These are phyloP conservation scores for Drosophila ambigua DNA, from an alignment of 1,140 invertebrate species.

Conservation along the genomic window DNA sequence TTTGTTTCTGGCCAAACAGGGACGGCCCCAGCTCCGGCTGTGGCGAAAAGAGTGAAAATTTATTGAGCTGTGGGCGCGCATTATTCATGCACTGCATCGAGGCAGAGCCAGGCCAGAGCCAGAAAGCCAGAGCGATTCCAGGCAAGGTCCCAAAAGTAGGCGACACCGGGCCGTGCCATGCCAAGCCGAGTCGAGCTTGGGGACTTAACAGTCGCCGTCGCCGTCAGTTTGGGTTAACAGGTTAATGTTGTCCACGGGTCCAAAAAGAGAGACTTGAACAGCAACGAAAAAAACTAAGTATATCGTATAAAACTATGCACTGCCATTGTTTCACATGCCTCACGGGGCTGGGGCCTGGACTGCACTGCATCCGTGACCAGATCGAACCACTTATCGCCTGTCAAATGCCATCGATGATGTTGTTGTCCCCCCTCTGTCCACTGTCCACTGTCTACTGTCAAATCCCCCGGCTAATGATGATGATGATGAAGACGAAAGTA, in stretches of 20 bases:
- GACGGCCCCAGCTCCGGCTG: constrained; percentile 48
- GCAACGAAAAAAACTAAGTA: constrained; percentile 7
- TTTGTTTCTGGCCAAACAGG: constrained; percentile 27
- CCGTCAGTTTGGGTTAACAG: constrained; percentile 82
- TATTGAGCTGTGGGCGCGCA: constrained; percentile 83
- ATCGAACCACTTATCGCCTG: constrained; percentile 73
- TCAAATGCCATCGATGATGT: constrained; percentile 71
- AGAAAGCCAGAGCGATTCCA: constrained; percentile 8
- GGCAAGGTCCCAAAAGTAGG: constrained; percentile 64
- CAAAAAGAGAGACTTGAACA: constrained; percentile 9
- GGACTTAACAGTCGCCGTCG: constrained; percentile 51
- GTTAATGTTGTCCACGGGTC: constrained; percentile 74
- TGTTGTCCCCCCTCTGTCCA: constrained; percentile 33
- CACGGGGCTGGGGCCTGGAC: constrained; percentile 22
- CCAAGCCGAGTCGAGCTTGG: constrained; percentile 49
- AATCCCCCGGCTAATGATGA: constrained; percentile 37
- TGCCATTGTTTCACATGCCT: constrained; percentile 67
- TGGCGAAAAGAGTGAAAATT: constrained; percentile 83
- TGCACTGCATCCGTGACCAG: constrained; percentile 31
- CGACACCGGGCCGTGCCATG: constrained; percentile 56
- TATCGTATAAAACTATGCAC: constrained; percentile 49
- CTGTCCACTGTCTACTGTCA: no score
- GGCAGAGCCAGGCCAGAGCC: constrained; percentile 7
- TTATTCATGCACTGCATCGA: constrained; percentile 78
- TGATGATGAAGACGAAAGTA: constrained; percentile 42